Evolutionary conservation across 2,888 invertebrate species (phyloP), one percentile per base, ranked within the genome.

Genomic region (Drosophila rellima): DNA sequence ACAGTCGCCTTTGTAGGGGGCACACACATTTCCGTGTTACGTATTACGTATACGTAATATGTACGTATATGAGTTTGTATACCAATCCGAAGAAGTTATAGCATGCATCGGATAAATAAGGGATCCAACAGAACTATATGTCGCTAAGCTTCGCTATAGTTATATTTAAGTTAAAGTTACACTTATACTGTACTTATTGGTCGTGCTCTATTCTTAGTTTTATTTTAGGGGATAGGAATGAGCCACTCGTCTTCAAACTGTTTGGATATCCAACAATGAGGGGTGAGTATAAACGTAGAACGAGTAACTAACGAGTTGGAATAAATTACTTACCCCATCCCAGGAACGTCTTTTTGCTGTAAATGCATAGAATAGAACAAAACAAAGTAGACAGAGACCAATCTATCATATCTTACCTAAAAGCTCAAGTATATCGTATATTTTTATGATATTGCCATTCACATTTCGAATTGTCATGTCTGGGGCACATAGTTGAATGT

Each of bases 1-100:
- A 90, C 86, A 81, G 69, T 80, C 90, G 86, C 88, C 84, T 81
- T 74, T 75, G 79, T 85, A 82, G 80, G 75, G 84, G 76, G 73
- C 78, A 80, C 81, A 80, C 82, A 81, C 65, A 78, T 74, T 85
- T 82, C 82, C 31, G 52, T 45, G 35, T 26, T 61, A 15, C 44
- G 44, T 15, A 39, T 56, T 56, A 45, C 56, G 56, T 56, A 45
- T 56, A 35, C 55, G 55, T 15, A 45, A 56, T 56, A 39, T 2
- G 17, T 39, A 39, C 3, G 17, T 39, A 29, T 18, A 42, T 13
- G 31, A 29, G 20, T 39, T 42, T 33, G 31, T 50, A 56, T 51
- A 37, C 17, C 33, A 35, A 45, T 56, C 35, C 56, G 56, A 35
- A 56, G 45, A 13, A 56, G 56, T 56, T 23, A 35, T 35, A 40